Percentiles rank a stretch among this genome's conserved stretches.
phyloP scores from a whole-genome alignment of 2,888 invertebrate genomes.

The Pristionchus mayeri region DNA sequence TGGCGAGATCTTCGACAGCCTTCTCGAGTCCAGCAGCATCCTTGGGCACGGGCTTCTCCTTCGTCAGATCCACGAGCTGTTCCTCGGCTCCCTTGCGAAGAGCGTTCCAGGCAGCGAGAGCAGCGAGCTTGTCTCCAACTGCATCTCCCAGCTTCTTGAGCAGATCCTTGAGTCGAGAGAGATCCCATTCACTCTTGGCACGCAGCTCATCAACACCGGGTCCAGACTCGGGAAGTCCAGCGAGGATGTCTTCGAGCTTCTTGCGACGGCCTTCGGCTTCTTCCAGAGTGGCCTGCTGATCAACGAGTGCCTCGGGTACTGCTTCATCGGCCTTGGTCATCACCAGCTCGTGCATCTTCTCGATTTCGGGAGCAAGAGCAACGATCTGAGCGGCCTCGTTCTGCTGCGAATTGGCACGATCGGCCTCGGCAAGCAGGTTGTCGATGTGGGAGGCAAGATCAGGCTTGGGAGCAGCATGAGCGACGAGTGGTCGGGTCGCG shows the following conservation, averaged over 20 bases:
- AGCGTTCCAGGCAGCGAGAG: slow-evolving; percentile 62
- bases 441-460: slow-evolving; percentile 28
- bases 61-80: slow-evolving; percentile 51
- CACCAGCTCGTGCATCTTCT: slow-evolving; percentile 55
- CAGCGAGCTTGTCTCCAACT: slow-evolving; percentile 62
- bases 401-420: slow-evolving; percentile 44
- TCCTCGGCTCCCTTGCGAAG: slow-evolving; percentile 62
- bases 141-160: slow-evolving; percentile 57
- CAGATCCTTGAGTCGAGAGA: slow-evolving; percentile 60
- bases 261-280: slow-evolving; percentile 57
- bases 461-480: not conserved
- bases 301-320: slow-evolving; percentile 56
- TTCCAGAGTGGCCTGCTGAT: slow-evolving; percentile 59
- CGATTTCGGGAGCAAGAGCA: slow-evolving; percentile 57
- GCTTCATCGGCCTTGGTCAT: slow-evolving; percentile 38
- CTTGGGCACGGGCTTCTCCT: slow-evolving; percentile 37
- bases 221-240: slow-evolving; percentile 38
- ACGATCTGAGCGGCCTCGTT: slow-evolving; percentile 55
- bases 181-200: slow-evolving; percentile 60
- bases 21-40: slow-evolving; percentile 47
- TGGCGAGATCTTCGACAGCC: slow-evolving; percentile 36
- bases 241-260: slow-evolving; percentile 57
- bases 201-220: slow-evolving; percentile 59
- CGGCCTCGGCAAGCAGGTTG: slow-evolving; percentile 35
- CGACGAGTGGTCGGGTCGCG: not conserved